phyloP scores from a whole-genome alignment of 2,888 invertebrate genomes.

The Ethmia dodecea region DNA sequence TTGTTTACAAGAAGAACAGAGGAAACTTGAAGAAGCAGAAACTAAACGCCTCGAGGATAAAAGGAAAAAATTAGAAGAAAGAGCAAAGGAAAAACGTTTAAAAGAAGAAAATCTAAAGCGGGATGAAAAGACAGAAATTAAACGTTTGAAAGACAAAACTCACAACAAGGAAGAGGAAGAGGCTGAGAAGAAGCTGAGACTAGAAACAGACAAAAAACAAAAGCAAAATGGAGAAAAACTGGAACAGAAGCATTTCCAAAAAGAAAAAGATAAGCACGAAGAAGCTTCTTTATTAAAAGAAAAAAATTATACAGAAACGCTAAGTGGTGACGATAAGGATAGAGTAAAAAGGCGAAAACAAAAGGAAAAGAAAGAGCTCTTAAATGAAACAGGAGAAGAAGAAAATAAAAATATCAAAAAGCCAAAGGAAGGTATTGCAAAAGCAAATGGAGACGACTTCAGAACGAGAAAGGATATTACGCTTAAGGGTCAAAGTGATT shows the following conservation, averaged over 20 bases:
- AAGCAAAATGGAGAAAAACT: constrained; percentile 1
- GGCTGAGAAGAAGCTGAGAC: constrained; percentile 6
- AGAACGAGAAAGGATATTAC: background rate
- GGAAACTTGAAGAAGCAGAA: constrained; percentile 8
- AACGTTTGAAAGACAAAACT: background rate
- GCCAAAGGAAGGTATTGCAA: background rate
- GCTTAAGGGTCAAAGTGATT: background rate
- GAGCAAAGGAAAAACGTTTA: constrained; percentile 10
- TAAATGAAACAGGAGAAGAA: too few species aligned
- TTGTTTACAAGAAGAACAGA: constrained; percentile 15
- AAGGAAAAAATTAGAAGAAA: constrained; percentile 7
- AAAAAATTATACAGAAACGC: constrained; percentile 7
- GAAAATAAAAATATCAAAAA: background rate
- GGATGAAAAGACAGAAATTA: constrained; percentile 7
- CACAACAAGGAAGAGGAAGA: constrained; percentile 5
- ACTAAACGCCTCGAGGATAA: constrained; percentile 11
- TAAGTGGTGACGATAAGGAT: too few species aligned
- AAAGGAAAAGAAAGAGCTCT: too few species aligned
- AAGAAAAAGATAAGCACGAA: constrained; percentile 8
- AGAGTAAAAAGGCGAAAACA: background rate
- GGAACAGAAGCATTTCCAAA: constrained; percentile 1
- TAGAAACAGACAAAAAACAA: background rate
- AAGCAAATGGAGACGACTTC: background rate
- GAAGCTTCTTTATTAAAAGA: constrained; percentile 7
- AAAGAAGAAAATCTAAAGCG: constrained; percentile 12